phyloP scores from a whole-genome alignment of 2,113 vertebrate genomes.

The Chaetodon auriga region DNA sequence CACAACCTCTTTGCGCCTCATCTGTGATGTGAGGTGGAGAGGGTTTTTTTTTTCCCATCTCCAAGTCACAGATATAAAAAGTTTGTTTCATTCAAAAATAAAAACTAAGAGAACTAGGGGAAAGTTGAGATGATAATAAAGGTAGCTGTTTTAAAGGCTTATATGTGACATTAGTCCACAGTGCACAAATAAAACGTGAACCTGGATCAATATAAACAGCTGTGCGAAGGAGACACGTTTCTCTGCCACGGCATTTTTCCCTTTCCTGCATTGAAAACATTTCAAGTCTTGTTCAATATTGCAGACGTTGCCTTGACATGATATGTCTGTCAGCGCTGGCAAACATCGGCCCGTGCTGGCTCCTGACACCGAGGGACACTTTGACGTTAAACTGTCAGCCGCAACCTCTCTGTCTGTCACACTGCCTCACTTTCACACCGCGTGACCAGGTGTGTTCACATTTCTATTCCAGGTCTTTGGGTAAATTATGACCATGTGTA shows the following conservation, averaged over 20 bases:
- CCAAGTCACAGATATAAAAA: constrained; percentile 59
- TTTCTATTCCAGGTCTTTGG: constrained; percentile 40
- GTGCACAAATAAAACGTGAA: constrained; percentile 7
- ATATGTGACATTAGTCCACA: constrained; percentile 26
- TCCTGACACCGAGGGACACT: constrained; percentile 59
- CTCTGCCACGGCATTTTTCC: constrained; percentile 48
- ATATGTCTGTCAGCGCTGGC: constrained; percentile 72
- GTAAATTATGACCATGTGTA: constrained; percentile 31
- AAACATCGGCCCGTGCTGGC: constrained; percentile 43
- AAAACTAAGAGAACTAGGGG: constrained; percentile 41
- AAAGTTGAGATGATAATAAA: constrained; percentile 66
- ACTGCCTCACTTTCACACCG: background rate
- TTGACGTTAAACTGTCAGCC: constrained; percentile 63
- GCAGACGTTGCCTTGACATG: constrained; percentile 53
- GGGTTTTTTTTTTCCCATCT: background rate
- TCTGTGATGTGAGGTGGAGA: constrained; percentile 61
- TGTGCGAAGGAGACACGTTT: constrained; percentile 32
- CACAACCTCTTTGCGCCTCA: constrained; percentile 74
- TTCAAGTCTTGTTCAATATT: constrained; percentile 62
- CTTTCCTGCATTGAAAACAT: constrained; percentile 13
- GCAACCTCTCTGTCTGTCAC: constrained; percentile 53
- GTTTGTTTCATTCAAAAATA: constrained; percentile 66
- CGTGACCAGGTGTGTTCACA: background rate
- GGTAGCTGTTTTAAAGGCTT: constrained; percentile 37
- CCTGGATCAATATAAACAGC: constrained; percentile 45